Evolutionary conservation across 2,888 invertebrate species (phyloP), one percentile per base, ranked within the genome.

Genomic region (Embidobia sp.): DNA sequence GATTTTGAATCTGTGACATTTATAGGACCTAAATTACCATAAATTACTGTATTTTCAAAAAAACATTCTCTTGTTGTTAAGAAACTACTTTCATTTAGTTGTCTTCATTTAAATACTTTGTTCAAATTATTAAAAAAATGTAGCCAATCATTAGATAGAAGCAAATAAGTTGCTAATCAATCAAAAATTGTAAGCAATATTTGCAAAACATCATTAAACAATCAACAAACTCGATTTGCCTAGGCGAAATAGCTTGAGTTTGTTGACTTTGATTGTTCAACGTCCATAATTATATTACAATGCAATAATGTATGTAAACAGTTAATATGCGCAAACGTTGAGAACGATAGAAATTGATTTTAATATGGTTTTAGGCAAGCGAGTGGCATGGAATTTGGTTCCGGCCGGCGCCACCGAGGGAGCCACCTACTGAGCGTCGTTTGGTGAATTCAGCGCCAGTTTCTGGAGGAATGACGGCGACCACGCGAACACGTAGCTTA

Each of bases 371-470:
- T 66, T 35, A 18, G 66, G 49, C 40, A 40, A 61, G 63, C 48
- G 67, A 75, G 72, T 70, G 76, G 77, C 69, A 77, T 44, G 64
- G 67, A 74, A 31, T 64, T 29, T 37, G 80, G 85, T 86, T 81
- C 80, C 8, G 7, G 55, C 66, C 59, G 77, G 48, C 19, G 75
- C 72, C 83, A 59, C 66, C 80, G 86, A 83, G 83, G 87, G 87
- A 83, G 84, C 84, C 87, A 87, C 84, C 44, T 84, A 73, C 81
- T 80, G 75, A 85, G 84, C 82, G 11, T 16, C 42, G 16, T 11
- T 22, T 22, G 44, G 55, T 78, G 85, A 79, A 80, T 70, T 81
- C 83, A 86, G 87, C 87, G 87, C 85, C 87, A 84, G 55, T 72
- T 79, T 66, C 64, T 78, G 77, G 74, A 80, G 80, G 80, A 81